phyloP scores from a whole-genome alignment of 2,113 vertebrate species.

The Coptodon bakossiorum region DNA sequence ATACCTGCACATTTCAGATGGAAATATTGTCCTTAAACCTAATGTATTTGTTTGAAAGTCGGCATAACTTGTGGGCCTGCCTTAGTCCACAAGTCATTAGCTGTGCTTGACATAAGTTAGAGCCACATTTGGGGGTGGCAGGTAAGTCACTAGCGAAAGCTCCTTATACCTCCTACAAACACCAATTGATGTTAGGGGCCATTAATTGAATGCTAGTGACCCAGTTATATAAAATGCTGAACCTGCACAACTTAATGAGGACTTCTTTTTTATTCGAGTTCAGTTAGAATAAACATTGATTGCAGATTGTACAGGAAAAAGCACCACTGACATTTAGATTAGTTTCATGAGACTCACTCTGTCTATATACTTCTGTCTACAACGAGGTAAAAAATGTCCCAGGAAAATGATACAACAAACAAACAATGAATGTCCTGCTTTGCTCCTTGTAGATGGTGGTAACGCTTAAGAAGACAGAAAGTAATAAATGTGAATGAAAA shows the following conservation, averaged over 20 bases:
- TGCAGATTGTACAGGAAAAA: neutral
- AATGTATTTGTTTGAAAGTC: neutral
- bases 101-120: neutral
- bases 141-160: rapidly evolving
- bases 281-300: neutral
- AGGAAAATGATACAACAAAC: neutral
- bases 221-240: neutral
- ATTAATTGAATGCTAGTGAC: neutral
- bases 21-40: neutral
- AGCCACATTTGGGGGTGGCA: neutral
- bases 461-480: neutral
- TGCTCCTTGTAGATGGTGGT: neutral
- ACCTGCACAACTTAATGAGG: neutral
- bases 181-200: neutral
- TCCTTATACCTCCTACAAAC: neutral
- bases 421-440: neutral
- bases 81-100: neutral
- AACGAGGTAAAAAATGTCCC: neutral
- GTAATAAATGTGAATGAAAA: neutral
- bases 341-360: neutral
- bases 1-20: neutral
- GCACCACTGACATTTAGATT: neutral
- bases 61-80: neutral
- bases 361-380: neutral
- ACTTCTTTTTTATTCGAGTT: neutral